Conservation (phyloP, 1,140 invertebrate genomes). For the Drosophila sp. region DNA sequence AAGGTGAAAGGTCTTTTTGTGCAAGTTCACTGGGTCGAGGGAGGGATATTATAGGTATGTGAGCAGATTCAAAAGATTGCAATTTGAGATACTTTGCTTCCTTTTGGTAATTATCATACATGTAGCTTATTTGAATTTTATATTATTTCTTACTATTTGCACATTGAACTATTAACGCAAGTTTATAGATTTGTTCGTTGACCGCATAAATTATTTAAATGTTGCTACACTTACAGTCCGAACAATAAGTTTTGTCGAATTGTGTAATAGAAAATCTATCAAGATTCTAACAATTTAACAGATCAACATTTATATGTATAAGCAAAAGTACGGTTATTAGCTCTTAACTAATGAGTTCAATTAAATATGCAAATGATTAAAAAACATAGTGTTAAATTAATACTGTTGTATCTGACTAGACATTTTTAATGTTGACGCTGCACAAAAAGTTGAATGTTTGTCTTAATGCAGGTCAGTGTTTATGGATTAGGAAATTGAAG, state of each 20-base stretch:
- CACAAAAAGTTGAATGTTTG: slow-evolving; percentile 45
- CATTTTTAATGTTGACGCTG: slow-evolving; percentile 29
- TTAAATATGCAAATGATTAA: slow-evolving; percentile 29
- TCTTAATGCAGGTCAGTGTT: slow-evolving; percentile 69
- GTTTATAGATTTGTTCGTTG: slow-evolving; percentile 26
- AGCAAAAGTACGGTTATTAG: too few species aligned
- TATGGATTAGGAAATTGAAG: slow-evolving; percentile 3
- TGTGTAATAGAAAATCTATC: too few species aligned
- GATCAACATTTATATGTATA: too few species aligned
- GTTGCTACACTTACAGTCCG: neutral
- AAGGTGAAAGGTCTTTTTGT: slow-evolving; percentile 42
- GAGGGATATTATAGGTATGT: too few species aligned
- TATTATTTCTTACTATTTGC: slow-evolving; percentile 17
- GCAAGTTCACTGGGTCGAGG: neutral
- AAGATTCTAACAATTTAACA: too few species aligned
- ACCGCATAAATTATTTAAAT: slow-evolving; percentile 38
- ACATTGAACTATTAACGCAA: slow-evolving; percentile 17
- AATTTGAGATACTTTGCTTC: slow-evolving; percentile 4
- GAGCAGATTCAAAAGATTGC: neutral
- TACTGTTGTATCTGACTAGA: slow-evolving; percentile 12
- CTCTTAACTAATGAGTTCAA: slow-evolving; percentile 7
- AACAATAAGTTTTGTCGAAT: neutral
- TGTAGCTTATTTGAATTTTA: neutral
- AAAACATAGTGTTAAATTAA: slow-evolving; percentile 1
- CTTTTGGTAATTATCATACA: too few species aligned